These are phyloP conservation scores for Hemicrepidius hirtus DNA, from an alignment of 2,888 invertebrate species.

Conservation along the genomic window DNA sequence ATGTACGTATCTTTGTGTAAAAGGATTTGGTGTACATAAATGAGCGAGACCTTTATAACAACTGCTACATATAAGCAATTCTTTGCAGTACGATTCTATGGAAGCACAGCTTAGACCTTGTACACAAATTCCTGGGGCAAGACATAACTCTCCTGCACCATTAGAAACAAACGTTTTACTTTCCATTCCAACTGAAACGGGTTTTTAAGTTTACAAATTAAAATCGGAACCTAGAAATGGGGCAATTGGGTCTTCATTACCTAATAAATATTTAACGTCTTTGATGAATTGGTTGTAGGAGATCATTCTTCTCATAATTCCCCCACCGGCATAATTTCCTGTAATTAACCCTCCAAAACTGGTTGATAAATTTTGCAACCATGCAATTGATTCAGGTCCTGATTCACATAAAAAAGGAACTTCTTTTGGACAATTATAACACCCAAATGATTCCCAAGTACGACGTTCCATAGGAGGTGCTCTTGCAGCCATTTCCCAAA, in stretches of 20 bases:
- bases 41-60: conserved; percentile 67
- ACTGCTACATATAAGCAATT: conserved; percentile 65
- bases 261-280: conserved; percentile 65
- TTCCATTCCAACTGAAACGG: conserved; percentile 67
- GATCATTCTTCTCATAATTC: conserved; percentile 9
- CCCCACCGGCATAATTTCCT: neutral
- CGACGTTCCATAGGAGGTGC: conserved; percentile 59
- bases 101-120: conserved; percentile 64
- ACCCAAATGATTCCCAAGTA: conserved; percentile 69
- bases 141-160: conserved; percentile 61
- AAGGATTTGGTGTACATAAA: conserved; percentile 63
- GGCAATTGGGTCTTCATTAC: too few species aligned
- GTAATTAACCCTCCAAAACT: conserved; percentile 57
- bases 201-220: too few species aligned
- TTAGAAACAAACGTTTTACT: conserved; percentile 65
- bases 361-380: conserved; percentile 63
- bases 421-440: conserved; percentile 65
- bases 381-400: conserved; percentile 62
- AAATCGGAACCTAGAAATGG: too few species aligned
- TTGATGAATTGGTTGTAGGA: conserved; percentile 61
- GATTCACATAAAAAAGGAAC: conserved; percentile 68
- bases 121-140: conserved; percentile 62
- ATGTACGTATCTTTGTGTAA: conserved; percentile 62
- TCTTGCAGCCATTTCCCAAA: conserved; percentile 66
- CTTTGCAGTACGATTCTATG: conserved; percentile 63